Base-by-base conservation (phyloP, 2,888 invertebrate species). In the Odontocerum albicorne region DNA sequence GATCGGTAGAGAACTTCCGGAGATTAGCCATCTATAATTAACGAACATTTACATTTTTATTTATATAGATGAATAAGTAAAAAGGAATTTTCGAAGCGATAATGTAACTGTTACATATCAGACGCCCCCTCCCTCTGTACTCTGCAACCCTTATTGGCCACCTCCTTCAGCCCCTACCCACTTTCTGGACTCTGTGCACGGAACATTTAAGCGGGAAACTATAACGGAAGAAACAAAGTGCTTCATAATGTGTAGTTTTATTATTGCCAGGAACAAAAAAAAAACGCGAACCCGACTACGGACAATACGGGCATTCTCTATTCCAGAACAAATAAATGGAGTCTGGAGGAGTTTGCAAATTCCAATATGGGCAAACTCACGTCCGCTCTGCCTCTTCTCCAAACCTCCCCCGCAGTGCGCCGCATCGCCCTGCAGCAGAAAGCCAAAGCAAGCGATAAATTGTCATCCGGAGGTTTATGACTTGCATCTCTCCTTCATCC, bases 161-260 rank as follows among this genome's bases (percentile, higher is more conserved):
- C 15, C 40, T 8, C 21, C 21, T 19, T 12, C 12, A 40, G 8
- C 21, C 19, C 20, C 21, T 19, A 40, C 19, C 19, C 13, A 40
- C 20, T n/a, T 40, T 21, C 20, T 27, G 31, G 21, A 13, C 13
- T 36, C 31, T 43, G 43, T 51, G 31, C 27, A 22, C 43, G 43
- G 35, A 33, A 22, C 51, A 51, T 51, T 51, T 42, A 44, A 51
- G 44, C 43, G 43, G 43, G 40, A 36, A 42, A 51, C 51, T 33
- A 20, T 43, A 51, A 21, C 22, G 43, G 44, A 44, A 43, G 43
- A 51, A 51, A 51, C 51, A 51, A 51, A 51, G 43, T 51, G 51
- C 51, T 51, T 51, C 51, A 51, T 51, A 51, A 51, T 51, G 51
- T 36, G 40, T 49, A 21, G 36, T 20, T 40, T 42, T 49, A 42